These are phyloP conservation scores for Phymanthus crucifer DNA, from an alignment of 92 coral and sea anemone genomes.

Conservation along the genomic window DNA sequence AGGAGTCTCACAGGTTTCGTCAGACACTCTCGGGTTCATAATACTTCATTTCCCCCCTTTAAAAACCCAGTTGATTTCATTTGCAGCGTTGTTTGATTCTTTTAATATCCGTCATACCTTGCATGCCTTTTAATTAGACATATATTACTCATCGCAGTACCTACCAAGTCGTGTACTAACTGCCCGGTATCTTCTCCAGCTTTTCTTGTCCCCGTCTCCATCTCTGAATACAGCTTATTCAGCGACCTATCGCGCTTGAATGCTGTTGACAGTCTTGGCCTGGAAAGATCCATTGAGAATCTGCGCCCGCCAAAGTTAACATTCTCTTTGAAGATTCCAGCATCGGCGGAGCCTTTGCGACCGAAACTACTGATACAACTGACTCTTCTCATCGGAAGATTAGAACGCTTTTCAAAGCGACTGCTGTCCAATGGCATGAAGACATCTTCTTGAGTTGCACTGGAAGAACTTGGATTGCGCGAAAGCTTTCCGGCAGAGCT, in stretches of 20 bases:
- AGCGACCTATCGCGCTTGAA: constrained; percentile 29
- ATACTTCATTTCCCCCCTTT: background rate
- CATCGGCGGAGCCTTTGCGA: constrained; percentile 11
- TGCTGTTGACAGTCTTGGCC: constrained; percentile 48
- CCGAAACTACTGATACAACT: constrained; percentile 35
- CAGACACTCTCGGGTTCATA: too few species aligned
- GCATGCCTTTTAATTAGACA: background rate
- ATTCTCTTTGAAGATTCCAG: constrained; percentile 10
- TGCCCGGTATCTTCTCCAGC: constrained; percentile 59
- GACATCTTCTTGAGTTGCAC: constrained; percentile 31
- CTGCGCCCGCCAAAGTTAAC: constrained; percentile 30
- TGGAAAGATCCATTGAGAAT: constrained; percentile 32
- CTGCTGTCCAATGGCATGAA: constrained; percentile 26
- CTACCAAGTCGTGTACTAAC: constrained; percentile 66
- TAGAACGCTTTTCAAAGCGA: constrained; percentile 24
- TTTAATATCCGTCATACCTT: constrained; percentile 9
- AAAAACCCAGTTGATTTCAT: background rate
- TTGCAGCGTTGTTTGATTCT: background rate
- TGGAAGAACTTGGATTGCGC: constrained; percentile 15
- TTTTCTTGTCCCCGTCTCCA: constrained; percentile 63
- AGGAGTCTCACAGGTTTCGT: too few species aligned
- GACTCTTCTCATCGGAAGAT: constrained; percentile 10
- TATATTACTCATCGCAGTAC: background rate
- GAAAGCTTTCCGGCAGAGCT: constrained; percentile 11
- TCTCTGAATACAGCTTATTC: constrained; percentile 40